Percentiles rank a stretch among this genome's conserved stretches.
phyloP scores from a whole-genome alignment of 2,888 invertebrate species.

The Colostygia pectinataria region DNA sequence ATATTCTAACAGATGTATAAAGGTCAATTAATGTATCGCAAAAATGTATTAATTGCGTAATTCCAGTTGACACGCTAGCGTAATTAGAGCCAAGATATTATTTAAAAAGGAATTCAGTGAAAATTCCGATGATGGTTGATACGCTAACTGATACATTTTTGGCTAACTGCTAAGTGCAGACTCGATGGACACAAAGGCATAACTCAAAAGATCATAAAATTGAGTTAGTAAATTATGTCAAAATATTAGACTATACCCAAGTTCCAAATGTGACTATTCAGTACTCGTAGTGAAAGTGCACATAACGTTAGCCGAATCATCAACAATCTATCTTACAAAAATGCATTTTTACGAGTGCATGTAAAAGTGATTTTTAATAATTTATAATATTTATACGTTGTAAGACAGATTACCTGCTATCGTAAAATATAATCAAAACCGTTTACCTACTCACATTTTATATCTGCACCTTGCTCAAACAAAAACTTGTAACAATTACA shows the following conservation, averaged over 20 bases:
- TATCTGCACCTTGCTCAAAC: constrained; percentile 77
- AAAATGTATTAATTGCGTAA: constrained; percentile 42
- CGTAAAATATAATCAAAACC: constrained; percentile 51
- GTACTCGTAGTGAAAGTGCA: too few relatives aligned
- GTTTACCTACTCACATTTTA: constrained; percentile 61
- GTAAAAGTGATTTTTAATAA: constrained; percentile 8
- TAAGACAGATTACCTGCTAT: constrained; percentile 34
- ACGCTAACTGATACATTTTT: constrained; percentile 18
- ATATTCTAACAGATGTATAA: constrained; percentile 34
- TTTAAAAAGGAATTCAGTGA: constrained; percentile 22
- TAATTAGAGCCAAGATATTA: constrained; percentile 35
- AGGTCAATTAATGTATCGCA: constrained; percentile 40
- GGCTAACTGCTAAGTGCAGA: constrained; percentile 16
- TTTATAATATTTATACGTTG: constrained; percentile 10
- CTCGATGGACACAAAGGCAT: too few relatives aligned
- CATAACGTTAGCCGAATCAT: too few relatives aligned
- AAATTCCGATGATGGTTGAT: constrained; percentile 20
- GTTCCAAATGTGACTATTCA: too few relatives aligned
- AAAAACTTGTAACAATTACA: constrained; percentile 81
- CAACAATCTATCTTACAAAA: too few relatives aligned
- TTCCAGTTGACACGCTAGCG: constrained; percentile 39
- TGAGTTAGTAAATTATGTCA: too few relatives aligned
- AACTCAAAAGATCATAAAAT: too few relatives aligned
- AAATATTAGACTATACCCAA: background rate
- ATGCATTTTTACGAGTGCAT: too few relatives aligned